A percentile compares a stretch with the other conserved stretches of the same genome.
Evolutionary conservation across 2,113 vertebrate genomes (phyloP).

Genomic region (Phaethon lepturus): DNA sequence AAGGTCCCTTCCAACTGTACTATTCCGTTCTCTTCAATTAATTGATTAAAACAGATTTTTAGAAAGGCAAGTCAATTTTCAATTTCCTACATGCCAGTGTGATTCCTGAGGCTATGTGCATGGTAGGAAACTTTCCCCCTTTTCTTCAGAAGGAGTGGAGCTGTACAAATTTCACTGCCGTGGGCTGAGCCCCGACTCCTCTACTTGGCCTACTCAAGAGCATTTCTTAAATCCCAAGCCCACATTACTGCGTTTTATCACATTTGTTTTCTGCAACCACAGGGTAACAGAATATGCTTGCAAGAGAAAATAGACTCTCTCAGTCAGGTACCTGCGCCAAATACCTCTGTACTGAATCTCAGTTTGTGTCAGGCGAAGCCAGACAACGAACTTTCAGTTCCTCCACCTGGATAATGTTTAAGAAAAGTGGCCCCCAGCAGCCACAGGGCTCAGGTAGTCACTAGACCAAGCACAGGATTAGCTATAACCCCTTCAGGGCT

Average conservation of each 20-base stretch:
- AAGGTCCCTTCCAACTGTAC: not conserved
- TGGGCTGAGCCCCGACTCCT: not conserved
- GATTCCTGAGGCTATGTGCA: not conserved
- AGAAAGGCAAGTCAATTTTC: not conserved
- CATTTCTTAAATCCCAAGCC: accelerated
- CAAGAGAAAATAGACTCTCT: not conserved
- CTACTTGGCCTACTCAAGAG: not conserved
- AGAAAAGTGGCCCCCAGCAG: not conserved
- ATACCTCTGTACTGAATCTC: not conserved
- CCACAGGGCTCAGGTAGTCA: not conserved
- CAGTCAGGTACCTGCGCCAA: accelerated
- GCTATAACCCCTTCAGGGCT: not conserved
- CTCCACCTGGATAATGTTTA: not conserved
- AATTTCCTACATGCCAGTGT: not conserved
- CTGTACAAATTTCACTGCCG: not conserved
- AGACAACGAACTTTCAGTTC: not conserved
- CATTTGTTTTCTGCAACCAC: not conserved
- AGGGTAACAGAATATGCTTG: not conserved
- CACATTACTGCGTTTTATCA: not conserved
- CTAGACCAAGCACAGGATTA: not conserved
- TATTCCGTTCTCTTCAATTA: not conserved
- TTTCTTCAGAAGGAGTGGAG: not conserved
- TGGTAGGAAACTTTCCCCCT: not conserved
- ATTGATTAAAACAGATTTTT: not conserved
- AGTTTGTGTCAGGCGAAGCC: not conserved